phyloP scores from a whole-genome alignment of 2,797 vertebrate genomes.

The Ispidina picta region DNA sequence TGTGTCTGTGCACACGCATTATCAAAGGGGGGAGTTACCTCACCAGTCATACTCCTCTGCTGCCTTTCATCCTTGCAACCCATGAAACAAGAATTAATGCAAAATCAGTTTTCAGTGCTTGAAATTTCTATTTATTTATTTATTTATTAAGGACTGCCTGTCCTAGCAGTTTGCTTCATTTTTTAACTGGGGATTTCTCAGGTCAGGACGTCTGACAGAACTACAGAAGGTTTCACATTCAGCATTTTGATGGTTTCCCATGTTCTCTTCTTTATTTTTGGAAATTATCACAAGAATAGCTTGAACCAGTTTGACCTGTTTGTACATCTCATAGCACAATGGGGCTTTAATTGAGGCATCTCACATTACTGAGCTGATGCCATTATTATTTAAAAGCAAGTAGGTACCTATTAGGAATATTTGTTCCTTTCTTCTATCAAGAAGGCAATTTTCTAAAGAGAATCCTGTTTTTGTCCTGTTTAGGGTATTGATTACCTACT shows the following conservation, averaged over 20 bases:
- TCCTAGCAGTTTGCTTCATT: background rate
- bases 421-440: conserved; percentile 53
- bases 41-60: background rate
- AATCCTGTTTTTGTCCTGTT: conserved; percentile 37
- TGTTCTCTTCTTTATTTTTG: conserved; percentile 38
- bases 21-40: background rate
- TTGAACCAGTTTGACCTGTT: conserved; percentile 63
- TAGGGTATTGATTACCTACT: conserved; percentile 55
- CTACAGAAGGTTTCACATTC: background rate
- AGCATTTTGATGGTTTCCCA: conserved; percentile 13
- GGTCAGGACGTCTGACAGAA: conserved; percentile 26
- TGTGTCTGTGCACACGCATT: background rate
- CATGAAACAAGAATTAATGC: conserved; percentile 24
- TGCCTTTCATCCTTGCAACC: conserved; percentile 31
- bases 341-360: conserved; percentile 48
- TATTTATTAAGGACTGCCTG: background rate
- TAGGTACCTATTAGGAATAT: conserved; percentile 45
- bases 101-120: conserved; percentile 15
- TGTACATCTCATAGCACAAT: conserved; percentile 40
- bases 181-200: conserved; percentile 30
- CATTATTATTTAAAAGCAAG: conserved; percentile 56
- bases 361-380: conserved; percentile 39
- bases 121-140: background rate
- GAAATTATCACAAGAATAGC: conserved; percentile 39
- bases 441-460: conserved; percentile 50